These are phyloP conservation scores for Pteronura brasiliensis DNA, from an alignment of 2,113 vertebrate genomes.

Conservation along the genomic window DNA sequence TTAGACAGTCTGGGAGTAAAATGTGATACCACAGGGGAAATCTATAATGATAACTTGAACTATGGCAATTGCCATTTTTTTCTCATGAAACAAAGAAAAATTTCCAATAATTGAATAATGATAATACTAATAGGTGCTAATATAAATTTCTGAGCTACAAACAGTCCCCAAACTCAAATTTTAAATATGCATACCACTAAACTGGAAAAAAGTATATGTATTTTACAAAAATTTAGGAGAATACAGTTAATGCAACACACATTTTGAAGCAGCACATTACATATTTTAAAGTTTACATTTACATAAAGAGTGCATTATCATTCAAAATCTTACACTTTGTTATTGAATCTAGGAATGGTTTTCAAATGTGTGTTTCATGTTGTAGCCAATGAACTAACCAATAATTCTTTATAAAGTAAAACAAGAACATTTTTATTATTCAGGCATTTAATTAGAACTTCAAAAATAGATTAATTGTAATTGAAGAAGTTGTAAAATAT, in stretches of 20 bases:
- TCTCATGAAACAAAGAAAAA: neutral
- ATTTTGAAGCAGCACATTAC: neutral
- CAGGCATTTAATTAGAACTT: constrained; percentile 83
- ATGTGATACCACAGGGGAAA: neutral
- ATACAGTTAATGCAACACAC: neutral
- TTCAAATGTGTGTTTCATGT: neutral
- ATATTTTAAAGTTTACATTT: neutral
- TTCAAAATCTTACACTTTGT: neutral
- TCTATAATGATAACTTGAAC: neutral
- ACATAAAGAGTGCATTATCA: neutral
- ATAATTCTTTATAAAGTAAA: constrained; percentile 57
- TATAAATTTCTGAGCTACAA: neutral
- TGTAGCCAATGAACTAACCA: constrained; percentile 8
- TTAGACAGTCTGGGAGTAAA: neutral
- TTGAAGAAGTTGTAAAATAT: constrained; percentile 80
- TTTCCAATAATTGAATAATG: neutral
- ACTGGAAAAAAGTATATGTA: neutral
- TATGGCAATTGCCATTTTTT: neutral
- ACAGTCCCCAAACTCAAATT: neutral
- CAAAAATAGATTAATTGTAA: constrained; percentile 83
- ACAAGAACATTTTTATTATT: constrained; percentile 65
- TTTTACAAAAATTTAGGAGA: neutral
- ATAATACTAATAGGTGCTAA: neutral
- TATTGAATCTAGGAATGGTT: neutral
- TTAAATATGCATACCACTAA: neutral